A percentile compares a stretch with the other conserved stretches of the same genome.
phyloP scores from a whole-genome alignment of 2,888 invertebrate species.

The Melinaea marsaeus region DNA sequence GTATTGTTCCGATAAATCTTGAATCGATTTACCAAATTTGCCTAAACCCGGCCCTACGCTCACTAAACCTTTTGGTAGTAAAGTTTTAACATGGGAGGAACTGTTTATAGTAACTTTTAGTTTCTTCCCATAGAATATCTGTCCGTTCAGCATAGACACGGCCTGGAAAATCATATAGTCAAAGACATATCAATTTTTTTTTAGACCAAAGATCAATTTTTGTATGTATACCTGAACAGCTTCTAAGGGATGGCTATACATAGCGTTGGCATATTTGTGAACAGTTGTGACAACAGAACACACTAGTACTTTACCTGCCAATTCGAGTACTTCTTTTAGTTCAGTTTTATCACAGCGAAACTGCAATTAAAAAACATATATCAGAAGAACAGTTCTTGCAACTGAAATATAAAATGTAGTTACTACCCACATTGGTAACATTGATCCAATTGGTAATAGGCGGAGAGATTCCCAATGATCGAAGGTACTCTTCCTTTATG shows the following conservation, averaged over 20 bases:
- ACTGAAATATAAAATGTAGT: neutral
- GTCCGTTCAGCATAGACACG: constrained; percentile 59
- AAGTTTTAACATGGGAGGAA: constrained; percentile 31
- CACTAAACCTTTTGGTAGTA: constrained; percentile 55
- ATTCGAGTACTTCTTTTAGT: constrained; percentile 52
- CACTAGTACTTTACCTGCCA: constrained; percentile 57
- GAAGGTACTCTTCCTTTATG: constrained; percentile 22
- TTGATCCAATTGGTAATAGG: constrained; percentile 58
- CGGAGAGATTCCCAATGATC: constrained; percentile 45
- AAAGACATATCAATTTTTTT: neutral
- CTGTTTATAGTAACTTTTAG: constrained; percentile 48
- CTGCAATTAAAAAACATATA: constrained; percentile 38
- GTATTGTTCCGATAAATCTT: constrained; percentile 50
- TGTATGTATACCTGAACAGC: constrained; percentile 57
- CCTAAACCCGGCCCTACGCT: constrained; percentile 56
- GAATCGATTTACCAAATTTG: constrained; percentile 46
- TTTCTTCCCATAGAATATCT: constrained; percentile 45
- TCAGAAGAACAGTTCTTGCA: neutral
- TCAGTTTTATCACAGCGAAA: constrained; percentile 58
- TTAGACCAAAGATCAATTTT: neutral
- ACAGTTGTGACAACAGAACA: constrained; percentile 39
- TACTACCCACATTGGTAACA: constrained; percentile 55
- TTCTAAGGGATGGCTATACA: constrained; percentile 64
- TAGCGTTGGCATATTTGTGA: constrained; percentile 48
- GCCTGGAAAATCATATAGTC: constrained; percentile 50